Evolutionary conservation across 2,113 vertebrate species (phyloP).

Genomic region (Cottus gobio): DNA sequence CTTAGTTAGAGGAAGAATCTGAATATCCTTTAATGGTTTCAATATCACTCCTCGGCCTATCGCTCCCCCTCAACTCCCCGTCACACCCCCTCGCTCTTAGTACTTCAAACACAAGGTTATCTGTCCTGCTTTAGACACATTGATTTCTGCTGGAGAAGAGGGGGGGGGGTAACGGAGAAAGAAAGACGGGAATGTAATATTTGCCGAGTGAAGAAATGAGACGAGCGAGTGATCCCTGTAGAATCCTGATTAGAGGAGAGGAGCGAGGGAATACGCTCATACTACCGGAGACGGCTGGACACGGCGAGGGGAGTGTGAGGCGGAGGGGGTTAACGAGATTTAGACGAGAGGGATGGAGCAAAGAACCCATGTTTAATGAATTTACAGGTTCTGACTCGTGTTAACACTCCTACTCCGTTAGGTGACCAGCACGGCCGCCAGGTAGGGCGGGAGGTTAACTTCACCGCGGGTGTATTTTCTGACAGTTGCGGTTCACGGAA

Average conservation of each 20-base stretch:
- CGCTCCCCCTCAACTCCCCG: slow-evolving; percentile 25
- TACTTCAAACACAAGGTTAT: slow-evolving; percentile 80
- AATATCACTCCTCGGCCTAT: slow-evolving; percentile 55
- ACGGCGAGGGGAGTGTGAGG: slow-evolving; percentile 6
- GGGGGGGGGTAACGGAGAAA: slow-evolving; percentile 40
- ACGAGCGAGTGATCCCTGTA: slow-evolving; percentile 55
- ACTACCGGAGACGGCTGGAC: slow-evolving; percentile 44
- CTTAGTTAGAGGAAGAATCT: slow-evolving; percentile 63
- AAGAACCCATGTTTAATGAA: slow-evolving; percentile 64
- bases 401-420: slow-evolving; percentile 33
- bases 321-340: slow-evolving; percentile 59
- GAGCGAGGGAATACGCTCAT: slow-evolving; percentile 55
- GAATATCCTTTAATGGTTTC: slow-evolving; percentile 73
- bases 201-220: slow-evolving; percentile 68
- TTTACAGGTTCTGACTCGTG: slow-evolving; percentile 51
- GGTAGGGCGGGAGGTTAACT: slow-evolving; percentile 26
- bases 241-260: slow-evolving; percentile 75
- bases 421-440: slow-evolving; percentile 22
- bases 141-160: slow-evolving; percentile 67
- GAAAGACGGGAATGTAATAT: slow-evolving; percentile 69
- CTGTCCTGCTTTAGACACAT: slow-evolving; percentile 75
- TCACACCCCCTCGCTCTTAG: slow-evolving; percentile 51
- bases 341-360: slow-evolving; percentile 49
- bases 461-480: slow-evolving; percentile 10
- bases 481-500: background rate